phyloP scores from a whole-genome alignment of 1,140 invertebrate species.

The Manduca sexta region DNA sequence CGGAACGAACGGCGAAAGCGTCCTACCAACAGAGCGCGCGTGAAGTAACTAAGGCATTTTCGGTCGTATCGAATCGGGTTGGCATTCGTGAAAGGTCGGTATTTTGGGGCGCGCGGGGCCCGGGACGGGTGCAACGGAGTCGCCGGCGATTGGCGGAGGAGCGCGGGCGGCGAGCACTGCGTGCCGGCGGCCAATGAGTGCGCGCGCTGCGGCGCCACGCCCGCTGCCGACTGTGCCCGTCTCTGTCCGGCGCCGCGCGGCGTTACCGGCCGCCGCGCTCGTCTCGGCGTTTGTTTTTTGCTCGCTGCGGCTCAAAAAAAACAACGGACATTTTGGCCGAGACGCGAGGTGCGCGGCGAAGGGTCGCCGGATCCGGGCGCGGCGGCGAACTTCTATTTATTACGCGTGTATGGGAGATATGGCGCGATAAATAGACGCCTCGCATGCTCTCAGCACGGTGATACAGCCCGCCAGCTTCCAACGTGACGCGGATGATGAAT shows the following conservation, averaged over 20 bases:
- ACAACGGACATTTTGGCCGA: conserved; percentile 70
- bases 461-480: conserved; percentile 20
- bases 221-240: conserved; percentile 35
- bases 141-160: conserved; percentile 41
- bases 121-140: conserved; percentile 32
- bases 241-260: conserved; percentile 38
- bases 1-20: conserved; percentile 44
- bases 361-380: conserved; percentile 62
- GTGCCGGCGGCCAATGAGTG: conserved; percentile 38
- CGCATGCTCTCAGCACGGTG: conserved; percentile 24
- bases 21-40: conserved; percentile 47
- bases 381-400: conserved; percentile 56
- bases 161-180: conserved; percentile 65
- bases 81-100: conserved; percentile 67
- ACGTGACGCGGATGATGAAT: conserved; percentile 40
- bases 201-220: conserved; percentile 64
- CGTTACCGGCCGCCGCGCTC: conserved; percentile 27
- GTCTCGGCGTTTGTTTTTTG: conserved; percentile 56
- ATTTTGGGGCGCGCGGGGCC: conserved; percentile 48
- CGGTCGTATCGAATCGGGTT: conserved; percentile 68
- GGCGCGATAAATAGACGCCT: conserved; percentile 62
- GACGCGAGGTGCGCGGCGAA: conserved; percentile 34
- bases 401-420: conserved; percentile 52
- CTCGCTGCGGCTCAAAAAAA: conserved; percentile 52
- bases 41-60: conserved; percentile 71